Conservation (phyloP, 2,797 vertebrate species). For the Lateolabrax maculatus region DNA sequence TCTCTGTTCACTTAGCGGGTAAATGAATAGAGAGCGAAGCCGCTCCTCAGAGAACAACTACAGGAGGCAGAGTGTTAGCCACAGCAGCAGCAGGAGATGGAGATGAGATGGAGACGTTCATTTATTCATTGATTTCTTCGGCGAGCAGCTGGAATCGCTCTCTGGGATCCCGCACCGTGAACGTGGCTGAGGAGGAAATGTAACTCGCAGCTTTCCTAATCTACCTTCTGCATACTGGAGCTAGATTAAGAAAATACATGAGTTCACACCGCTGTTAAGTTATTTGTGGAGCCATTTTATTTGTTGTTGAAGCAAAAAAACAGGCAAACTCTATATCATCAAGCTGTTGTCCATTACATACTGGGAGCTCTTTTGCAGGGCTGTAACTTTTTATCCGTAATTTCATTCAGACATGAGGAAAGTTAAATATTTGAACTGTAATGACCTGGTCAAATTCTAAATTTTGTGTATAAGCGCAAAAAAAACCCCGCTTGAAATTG, state of each 20-base stretch:
- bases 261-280: neutral
- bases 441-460: no score
- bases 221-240: neutral
- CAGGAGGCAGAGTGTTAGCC: slow-evolving; percentile 28
- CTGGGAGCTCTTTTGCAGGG: neutral
- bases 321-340: neutral
- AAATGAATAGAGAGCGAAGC: slow-evolving; percentile 48
- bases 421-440: no score
- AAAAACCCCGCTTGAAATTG: no score
- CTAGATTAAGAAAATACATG: neutral
- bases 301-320: neutral
- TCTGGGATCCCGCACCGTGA: slow-evolving; percentile 28
- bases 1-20: slow-evolving; percentile 43
- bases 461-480: no score
- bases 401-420: no score
- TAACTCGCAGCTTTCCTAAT: slow-evolving; percentile 9
- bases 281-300: slow-evolving; percentile 9
- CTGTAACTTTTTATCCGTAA: no score
- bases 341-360: neutral
- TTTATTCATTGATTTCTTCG: slow-evolving; percentile 60
- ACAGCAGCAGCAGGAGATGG: slow-evolving; percentile 45
- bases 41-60: slow-evolving; percentile 50
- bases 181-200: slow-evolving; percentile 12
- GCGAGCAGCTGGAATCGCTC: slow-evolving; percentile 41
- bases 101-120: slow-evolving; percentile 57